Percentiles rank a stretch among this genome's conserved stretches.
These are phyloP conservation scores for Lerista edwardsae DNA, from an alignment of 2,797 vertebrate species.

Conservation along the genomic window DNA sequence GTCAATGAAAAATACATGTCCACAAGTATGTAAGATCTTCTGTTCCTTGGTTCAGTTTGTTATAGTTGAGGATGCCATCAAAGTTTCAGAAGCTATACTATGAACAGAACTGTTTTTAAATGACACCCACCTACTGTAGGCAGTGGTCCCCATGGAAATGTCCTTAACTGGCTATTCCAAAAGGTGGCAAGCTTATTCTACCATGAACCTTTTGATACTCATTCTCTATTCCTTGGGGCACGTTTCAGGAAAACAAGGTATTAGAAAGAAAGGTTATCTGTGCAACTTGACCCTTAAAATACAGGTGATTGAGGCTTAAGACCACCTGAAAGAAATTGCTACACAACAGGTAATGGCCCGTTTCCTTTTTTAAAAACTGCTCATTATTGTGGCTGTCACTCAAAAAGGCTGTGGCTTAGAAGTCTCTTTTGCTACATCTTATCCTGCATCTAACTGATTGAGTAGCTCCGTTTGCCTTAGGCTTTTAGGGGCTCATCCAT, in stretches of 20 bases:
- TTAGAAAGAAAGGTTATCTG: constrained; percentile 29
- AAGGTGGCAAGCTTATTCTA: constrained; percentile 13
- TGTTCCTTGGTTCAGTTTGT: not conserved
- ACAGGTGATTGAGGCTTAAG: constrained; percentile 44
- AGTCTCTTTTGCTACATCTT: constrained; percentile 55
- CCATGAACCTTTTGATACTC: not conserved
- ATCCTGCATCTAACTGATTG: constrained; percentile 22
- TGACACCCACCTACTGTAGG: not conserved
- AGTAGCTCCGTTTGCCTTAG: constrained; percentile 57
- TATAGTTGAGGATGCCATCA: not conserved
- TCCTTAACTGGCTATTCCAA: not conserved
- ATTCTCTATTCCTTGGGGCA: constrained; percentile 37
- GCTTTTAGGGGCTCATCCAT: constrained; percentile 57
- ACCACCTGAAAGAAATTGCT: constrained; percentile 59
- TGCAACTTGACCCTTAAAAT: constrained; percentile 45
- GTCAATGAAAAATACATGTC: not conserved
- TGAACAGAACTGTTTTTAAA: not conserved
- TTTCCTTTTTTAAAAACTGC: constrained; percentile 14
- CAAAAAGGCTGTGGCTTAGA: constrained; percentile 17
- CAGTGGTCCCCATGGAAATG: not conserved
- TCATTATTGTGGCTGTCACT: constrained; percentile 48
- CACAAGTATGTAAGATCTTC: not conserved
- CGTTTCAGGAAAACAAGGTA: constrained; percentile 47
- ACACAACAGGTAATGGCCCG: constrained; percentile 31
- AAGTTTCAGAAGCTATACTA: not conserved